Percentiles rank a stretch among this genome's conserved stretches.
Conservation (phyloP, 2,888 invertebrate genomes). For the Encarsia formosa region DNA sequence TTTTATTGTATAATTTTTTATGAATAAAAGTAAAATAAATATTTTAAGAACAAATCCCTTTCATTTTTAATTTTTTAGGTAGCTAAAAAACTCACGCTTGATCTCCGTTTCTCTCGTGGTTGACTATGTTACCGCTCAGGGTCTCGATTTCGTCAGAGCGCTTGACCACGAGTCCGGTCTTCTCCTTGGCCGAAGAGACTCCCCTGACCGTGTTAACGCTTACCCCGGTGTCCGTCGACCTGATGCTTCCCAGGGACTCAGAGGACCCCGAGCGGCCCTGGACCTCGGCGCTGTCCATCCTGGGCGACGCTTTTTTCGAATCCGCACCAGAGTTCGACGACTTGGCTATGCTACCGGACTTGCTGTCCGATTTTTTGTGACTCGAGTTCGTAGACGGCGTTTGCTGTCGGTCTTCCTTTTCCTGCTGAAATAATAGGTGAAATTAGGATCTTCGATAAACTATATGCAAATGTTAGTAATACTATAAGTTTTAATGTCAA, state of each 20-base stretch:
- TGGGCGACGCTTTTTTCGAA: background rate
- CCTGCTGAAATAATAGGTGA: background rate
- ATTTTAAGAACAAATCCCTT: too few species aligned
- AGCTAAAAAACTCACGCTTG: conserved; percentile 27
- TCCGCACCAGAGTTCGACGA: background rate
- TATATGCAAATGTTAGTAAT: too few species aligned
- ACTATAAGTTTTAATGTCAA: too few species aligned
- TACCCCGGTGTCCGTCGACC: conserved; percentile 48
- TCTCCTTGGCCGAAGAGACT: conserved; percentile 47
- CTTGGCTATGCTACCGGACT: too few species aligned
- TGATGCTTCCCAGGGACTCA: conserved; percentile 39
- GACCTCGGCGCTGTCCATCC: background rate
- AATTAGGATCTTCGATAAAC: too few species aligned
- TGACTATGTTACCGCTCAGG: conserved; percentile 44
- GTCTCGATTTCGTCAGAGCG: conserved; percentile 46
- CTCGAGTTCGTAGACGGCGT: background rate
- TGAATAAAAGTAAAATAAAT: background rate
- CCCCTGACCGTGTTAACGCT: conserved; percentile 46
- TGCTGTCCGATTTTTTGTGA: background rate
- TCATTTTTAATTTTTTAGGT: too few species aligned
- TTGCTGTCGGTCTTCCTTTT: conserved; percentile 12
- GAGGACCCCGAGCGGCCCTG: conserved; percentile 32
- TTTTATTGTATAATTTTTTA: too few species aligned
- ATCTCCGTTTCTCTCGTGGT: conserved; percentile 30
- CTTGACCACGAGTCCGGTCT: conserved; percentile 43